Evolutionary conservation across 2,888 invertebrate genomes (phyloP).

Genomic region (Trichacis sp.): DNA sequence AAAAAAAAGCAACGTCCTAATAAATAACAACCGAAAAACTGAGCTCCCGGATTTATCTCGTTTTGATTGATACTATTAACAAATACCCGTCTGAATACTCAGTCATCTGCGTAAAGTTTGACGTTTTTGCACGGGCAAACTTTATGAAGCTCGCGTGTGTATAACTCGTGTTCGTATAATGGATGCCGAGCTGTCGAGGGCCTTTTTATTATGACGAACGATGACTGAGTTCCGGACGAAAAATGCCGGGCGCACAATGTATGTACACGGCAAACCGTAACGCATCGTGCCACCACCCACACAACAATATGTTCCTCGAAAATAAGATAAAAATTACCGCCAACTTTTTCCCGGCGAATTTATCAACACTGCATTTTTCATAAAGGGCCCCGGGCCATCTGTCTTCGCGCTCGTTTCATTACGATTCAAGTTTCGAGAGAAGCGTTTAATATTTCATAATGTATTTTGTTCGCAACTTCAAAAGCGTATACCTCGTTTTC

Average conservation of each 20-base stretch:
- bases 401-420: conserved; percentile 1
- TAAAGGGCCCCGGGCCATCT: conserved; percentile 1
- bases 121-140: conserved; percentile 11
- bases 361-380: conserved; percentile 31
- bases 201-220: conserved; percentile 52
- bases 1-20: too few species aligned
- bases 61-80: too few species aligned
- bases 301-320: conserved; percentile 8
- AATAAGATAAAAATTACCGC: conserved; percentile 30
- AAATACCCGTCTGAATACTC: conserved; percentile 21
- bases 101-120: conserved; percentile 25
- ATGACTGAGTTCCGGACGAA: conserved; percentile 37
- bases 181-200: conserved; percentile 40
- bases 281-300: neutral
- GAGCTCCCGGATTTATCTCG: too few species aligned
- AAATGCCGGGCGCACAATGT: conserved; percentile 19
- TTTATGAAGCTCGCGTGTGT: conserved; percentile 25
- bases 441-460: conserved; percentile 2
- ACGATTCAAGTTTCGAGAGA: neutral
- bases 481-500: neutral
- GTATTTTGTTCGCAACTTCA: conserved; percentile 1
- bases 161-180: conserved; percentile 34
- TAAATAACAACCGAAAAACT: too few species aligned
- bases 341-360: conserved; percentile 33
- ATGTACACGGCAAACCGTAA: conserved; percentile 1